Evolutionary conservation across 2,888 invertebrate genomes (phyloP), one percentile per base, ranked within the genome.

Genomic region (Lochmaea crataegi): DNA sequence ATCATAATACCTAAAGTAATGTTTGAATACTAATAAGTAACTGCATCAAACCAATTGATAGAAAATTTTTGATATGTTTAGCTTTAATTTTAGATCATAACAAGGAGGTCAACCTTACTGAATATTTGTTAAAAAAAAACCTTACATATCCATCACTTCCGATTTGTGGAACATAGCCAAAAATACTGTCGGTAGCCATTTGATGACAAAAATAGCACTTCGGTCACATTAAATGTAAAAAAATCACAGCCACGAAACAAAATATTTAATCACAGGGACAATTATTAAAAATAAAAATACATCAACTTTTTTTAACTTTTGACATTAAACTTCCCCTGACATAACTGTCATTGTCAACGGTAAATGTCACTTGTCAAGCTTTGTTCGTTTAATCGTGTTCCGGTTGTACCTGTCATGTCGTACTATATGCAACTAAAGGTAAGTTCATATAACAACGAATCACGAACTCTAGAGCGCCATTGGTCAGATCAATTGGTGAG

Each of bases 151-250:
- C 86, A 80, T 86, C 86, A 74, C 83, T 81, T 73, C 83, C 85
- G 76, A 86, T 79, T 79, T 84, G 83, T 61, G 87, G 87, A 77
- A 85, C 84, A 78, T 86, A 87, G 72, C 87, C 87, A 80, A 84
- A 86, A 75, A 86, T 82, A 81, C 82, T 85, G 78, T 86, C 85
- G 76, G 86, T 83, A 82, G 86, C 87, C 87, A 87, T 87, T 83
- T 83, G 82, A 82, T 79, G 66, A 45, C 41, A 38, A 68, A 68
- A 64, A 42, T 63, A 71, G 32, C 65, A 74, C 68, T 68, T 74
- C 51, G 66, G 64, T 75, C 66, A 76, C 77, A 77, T 76, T 71
- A 75, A 77, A 67, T 66, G 51, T 64, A 53, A 68, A 75, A 77
- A 68, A 68, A 38, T 74, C 78, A 79, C 78, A 76, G 75, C 76